Evolutionary conservation across 2,113 vertebrate species (phyloP).

Genomic region (Picathartes gymnocephalus): DNA sequence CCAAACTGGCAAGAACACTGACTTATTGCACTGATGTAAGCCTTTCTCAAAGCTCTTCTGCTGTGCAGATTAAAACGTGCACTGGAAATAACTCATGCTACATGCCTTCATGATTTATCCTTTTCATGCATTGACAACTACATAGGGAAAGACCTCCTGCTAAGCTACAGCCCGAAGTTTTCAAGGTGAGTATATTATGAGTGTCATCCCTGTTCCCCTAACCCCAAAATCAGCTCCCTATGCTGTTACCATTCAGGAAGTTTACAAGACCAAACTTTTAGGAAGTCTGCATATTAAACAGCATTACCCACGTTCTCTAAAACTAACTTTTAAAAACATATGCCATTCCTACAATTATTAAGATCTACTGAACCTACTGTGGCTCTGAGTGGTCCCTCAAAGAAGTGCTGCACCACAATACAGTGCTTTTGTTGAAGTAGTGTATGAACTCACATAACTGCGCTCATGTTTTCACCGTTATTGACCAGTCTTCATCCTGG

Average conservation of each 20-base stretch:
- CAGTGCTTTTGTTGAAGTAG: neutral
- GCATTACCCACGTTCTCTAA: neutral
- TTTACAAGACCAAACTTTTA: neutral
- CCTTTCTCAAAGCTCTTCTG: neutral
- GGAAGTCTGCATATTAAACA: neutral
- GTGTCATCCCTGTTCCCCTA: neutral
- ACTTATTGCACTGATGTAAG: rapidly evolving
- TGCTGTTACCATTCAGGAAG: neutral
- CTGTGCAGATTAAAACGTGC: neutral
- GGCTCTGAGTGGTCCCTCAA: neutral
- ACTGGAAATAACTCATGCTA: neutral
- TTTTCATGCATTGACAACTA: neutral
- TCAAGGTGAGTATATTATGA: neutral
- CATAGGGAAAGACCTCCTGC: neutral
- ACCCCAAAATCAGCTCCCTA: neutral
- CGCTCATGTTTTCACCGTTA: neutral
- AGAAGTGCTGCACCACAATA: neutral
- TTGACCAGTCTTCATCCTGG: neutral
- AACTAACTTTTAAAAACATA: neutral
- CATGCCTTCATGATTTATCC: neutral
- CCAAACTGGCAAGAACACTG: neutral
- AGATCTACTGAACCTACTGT: neutral
- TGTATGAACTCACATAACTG: rapidly evolving
- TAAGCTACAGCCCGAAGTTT: neutral
- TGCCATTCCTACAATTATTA: neutral